Evolutionary conservation across 2,888 invertebrate genomes (phyloP).

Genomic region (Agrotis puta): DNA sequence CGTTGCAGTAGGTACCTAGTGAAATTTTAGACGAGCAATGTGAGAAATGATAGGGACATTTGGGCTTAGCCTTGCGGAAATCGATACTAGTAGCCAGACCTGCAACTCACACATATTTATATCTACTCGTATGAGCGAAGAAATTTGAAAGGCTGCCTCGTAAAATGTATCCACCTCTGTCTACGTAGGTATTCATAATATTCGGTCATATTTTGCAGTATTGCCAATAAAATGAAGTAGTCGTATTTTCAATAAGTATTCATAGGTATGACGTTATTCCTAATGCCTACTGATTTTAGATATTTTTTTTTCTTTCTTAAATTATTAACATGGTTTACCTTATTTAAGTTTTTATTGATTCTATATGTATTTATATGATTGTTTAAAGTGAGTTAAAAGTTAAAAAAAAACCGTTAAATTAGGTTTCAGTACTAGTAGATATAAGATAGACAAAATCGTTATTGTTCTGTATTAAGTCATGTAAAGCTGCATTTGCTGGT

Average conservation of each 20-base stretch:
- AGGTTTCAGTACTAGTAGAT: too few species aligned
- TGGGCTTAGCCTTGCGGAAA: slow-evolving; percentile 70
- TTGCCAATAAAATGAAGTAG: slow-evolving; percentile 62
- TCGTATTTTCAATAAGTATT: slow-evolving; percentile 60
- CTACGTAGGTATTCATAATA: slow-evolving; percentile 61
- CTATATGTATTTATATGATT: not conserved
- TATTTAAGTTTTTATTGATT: not conserved
- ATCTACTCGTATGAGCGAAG: slow-evolving; percentile 64
- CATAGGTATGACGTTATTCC: slow-evolving; percentile 42
- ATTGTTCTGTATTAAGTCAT: too few species aligned
- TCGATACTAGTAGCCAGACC: slow-evolving; percentile 74
- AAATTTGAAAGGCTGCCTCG: slow-evolving; percentile 70
- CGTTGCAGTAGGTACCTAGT: slow-evolving; percentile 13
- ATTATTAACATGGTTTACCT: not conserved
- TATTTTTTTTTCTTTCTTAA: not conserved
- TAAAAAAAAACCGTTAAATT: too few species aligned
- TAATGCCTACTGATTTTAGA: slow-evolving; percentile 31
- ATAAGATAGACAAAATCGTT: too few species aligned
- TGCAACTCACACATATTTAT: slow-evolving; percentile 71
- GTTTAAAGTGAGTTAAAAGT: too few species aligned
- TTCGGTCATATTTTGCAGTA: slow-evolving; percentile 59
- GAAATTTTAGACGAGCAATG: slow-evolving; percentile 36
- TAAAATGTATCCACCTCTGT: slow-evolving; percentile 65
- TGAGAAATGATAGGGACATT: slow-evolving; percentile 60
- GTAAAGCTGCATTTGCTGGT: not conserved